Evolutionary conservation across 2,797 vertebrate genomes (phyloP), one percentile per base, ranked within the genome.

Genomic region (Pitangus sulphuratus): DNA sequence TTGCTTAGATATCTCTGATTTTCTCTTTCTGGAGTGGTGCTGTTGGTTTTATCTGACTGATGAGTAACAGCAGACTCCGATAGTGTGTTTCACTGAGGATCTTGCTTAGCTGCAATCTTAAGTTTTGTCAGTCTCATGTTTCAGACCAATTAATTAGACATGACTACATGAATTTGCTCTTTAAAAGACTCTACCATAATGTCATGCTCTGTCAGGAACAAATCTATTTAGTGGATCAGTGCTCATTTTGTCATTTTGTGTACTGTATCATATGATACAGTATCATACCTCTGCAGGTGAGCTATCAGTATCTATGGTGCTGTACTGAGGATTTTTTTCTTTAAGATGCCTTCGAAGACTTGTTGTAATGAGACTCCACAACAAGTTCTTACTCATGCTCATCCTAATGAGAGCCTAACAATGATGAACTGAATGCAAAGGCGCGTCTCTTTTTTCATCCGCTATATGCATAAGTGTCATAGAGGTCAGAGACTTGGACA

Each of bases 111-210:
- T 87, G 35, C 39, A 76, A 3, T 42, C 3, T 0, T 35, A 70
- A 87, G 19, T 85, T 94, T 64, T 87, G 31, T 84, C 51, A 77
- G 8, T 74, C 71, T 93, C 64, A 68, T 80, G 26, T 83, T 92
- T 92, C 80, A 82, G 40, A 56, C n/a, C 76, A 82, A 48, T 86
- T 88, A 95, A 79, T 95, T 76, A 89, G 66, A 77, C 21, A 13
- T 56, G 62, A 82, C 82, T 93, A 77, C 44, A 28, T 64, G 31
- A 94, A 74, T 79, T 79, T 90, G 44, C 70, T 70, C 51, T 89
- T 95, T 92, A 56, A 84, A 79, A 81, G 50, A 66, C 26, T 93
- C 40, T 72, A 19, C 65, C 57, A 17, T 87, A 70, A 74, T 48
- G 47, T 53, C 24, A 0, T 74, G 54, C 58, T 39, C 64, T 93